Base-by-base conservation (phyloP, 2,113 vertebrate genomes). In the Gallinago jamesoni region DNA sequence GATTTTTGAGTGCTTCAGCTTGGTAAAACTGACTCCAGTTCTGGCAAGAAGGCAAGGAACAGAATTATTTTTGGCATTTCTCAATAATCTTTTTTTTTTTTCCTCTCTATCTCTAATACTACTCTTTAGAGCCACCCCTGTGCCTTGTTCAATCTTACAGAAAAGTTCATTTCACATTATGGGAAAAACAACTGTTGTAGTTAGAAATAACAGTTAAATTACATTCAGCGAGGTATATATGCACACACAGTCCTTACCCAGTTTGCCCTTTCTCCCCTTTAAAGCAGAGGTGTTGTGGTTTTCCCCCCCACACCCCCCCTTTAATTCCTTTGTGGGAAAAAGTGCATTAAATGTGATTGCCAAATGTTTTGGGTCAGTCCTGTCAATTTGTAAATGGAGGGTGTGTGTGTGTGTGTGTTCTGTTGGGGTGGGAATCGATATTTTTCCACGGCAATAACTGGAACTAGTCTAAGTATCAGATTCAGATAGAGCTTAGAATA, bases 31-130 rank as follows among this genome's bases (percentile, higher is more conserved):
- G 81, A 95, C 84, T 94, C 53, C 35, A 50, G 2, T 72, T 79
- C 59, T 89, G 89, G 84, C 74, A 94, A 93, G 79, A 87, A 95
- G 41, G 66, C 76, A 84, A 94, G 70, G 81, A 92, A 91, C 73
- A 79, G 48, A 33, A 94, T 90, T 94, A 67, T 87, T 95, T 94
- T 92, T 80, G 79, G 87, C 91, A 80, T 95, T 90, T 94, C 76
- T 74, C 37, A 24, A 72, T 52, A 87, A 27, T 75, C 27, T 37
- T 73, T 87, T 57, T 27, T n/a, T 16, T 48, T 48, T 48, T 48
- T 10, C 22, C 53, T 13, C 14, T 31, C 35, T 68, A 28, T 55
- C 77, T 67, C 81, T 93, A 92, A 87, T 85, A 67, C 47, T 79
- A 35, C 39, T 90, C 70, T 90, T 74, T 7, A 60, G 66, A 94